Conservation (phyloP, 2,113 vertebrate genomes). For the Chiloscyllium plagiosum region DNA sequence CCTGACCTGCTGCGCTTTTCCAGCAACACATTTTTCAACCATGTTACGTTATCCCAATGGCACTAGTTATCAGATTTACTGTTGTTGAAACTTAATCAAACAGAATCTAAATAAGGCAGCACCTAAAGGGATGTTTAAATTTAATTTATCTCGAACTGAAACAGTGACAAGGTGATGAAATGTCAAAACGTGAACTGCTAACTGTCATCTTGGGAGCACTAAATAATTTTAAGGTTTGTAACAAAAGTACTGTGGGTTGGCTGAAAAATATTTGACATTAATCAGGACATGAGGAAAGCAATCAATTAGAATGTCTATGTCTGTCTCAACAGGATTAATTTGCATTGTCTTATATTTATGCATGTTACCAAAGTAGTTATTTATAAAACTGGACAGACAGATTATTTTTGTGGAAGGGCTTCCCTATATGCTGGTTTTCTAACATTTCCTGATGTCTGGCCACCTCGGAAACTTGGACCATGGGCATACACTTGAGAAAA, state of each 20-base stretch:
- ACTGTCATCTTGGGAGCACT: neutral
- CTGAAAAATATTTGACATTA: neutral
- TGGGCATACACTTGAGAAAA: no score
- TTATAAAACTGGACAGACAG: neutral
- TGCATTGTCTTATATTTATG: neutral
- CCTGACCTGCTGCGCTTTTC: no score
- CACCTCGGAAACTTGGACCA: no score
- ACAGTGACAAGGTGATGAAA: neutral
- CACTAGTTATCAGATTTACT: neutral
- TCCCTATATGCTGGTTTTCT: neutral
- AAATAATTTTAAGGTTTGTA: neutral
- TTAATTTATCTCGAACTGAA: neutral
- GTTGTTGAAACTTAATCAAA: neutral
- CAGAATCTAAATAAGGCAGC: neutral
- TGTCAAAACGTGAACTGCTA: neutral
- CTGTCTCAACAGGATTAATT: constrained; percentile 8
- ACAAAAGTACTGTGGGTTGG: neutral
- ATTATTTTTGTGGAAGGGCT: neutral
- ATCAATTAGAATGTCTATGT: neutral
- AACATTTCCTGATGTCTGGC: neutral
- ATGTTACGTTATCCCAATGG: neutral
- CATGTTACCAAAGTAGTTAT: neutral
- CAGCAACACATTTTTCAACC: neutral
- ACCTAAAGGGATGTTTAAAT: neutral
- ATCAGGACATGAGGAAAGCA: neutral